Evolutionary conservation across 1,140 invertebrate species (phyloP), one percentile per base, ranked within the genome.

Genomic region (Sycophaga agraensis): DNA sequence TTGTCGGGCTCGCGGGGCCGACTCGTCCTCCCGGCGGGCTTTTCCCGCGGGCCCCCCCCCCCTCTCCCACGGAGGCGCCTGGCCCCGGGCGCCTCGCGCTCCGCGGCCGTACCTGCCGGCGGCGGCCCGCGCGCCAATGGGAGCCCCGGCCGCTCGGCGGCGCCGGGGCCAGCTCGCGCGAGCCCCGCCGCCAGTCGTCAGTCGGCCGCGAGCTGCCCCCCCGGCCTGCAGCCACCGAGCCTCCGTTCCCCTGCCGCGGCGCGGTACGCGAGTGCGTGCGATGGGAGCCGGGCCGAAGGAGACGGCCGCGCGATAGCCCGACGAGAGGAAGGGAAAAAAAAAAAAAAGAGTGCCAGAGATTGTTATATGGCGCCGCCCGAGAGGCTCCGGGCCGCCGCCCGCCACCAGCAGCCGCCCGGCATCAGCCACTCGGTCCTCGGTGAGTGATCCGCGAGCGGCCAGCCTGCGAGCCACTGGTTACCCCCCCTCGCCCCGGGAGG

Each of bases 281-380:
- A 49, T 31, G 1, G 22, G 31, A 31, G n/a, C n/a, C n/a, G n/a
- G n/a, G n/a, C n/a, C n/a, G n/a, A n/a, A n/a, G n/a, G n/a, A 34
- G 11, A 34, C 11, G 11, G 11, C 5, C 11, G 31, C 11, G 31
- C 31, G 5, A 34, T 6, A 6, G 12, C 1, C 17, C 17, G 24
- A 42, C 6, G 24, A 50, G 24, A 60, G 37, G 7, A 14, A 19
- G 22, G 16, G 34, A 4, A 14, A n/a, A 56, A 31, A 31, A 56
- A 56, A 24, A 9, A 31, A 43, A 55, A 43, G 39, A n/a, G 39
- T n/a, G n/a, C n/a, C 39, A n/a, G 31, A 37, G n/a, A 37, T 42
- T 55, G 35, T 46, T n/a, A n/a, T 53, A 78, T 78, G 76, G 76
- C 76, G 70, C 76, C 76, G 58, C 76, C 76, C 57, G 74, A 78